phyloP scores from a whole-genome alignment of 2,888 invertebrate genomes.

The Labia minor region DNA sequence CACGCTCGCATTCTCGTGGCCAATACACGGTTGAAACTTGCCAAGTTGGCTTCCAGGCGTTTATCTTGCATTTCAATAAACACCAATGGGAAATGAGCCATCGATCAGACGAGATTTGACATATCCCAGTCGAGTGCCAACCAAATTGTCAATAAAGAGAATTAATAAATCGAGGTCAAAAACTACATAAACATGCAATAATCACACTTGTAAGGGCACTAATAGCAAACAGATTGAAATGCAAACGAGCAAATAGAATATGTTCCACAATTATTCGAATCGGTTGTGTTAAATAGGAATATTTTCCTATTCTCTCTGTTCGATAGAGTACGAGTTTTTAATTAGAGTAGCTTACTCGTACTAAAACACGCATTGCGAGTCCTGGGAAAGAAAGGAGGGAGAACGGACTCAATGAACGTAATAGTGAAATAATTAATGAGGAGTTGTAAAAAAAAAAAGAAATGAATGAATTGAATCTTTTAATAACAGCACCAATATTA shows the following conservation, averaged over 20 bases:
- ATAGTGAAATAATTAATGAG: constrained; percentile 4
- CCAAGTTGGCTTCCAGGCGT: neutral
- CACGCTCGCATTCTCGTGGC: neutral
- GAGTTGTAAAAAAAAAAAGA: neutral
- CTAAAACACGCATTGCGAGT: too few relatives aligned
- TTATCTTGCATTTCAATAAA: constrained; percentile 13
- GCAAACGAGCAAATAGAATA: neutral
- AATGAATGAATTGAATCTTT: neutral
- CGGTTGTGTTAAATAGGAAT: neutral
- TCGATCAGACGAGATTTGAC: neutral
- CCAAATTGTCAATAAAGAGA: constrained; percentile 4
- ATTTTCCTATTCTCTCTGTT: neutral
- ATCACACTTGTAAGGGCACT: neutral
- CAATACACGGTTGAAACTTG: neutral
- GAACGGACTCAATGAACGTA: neutral
- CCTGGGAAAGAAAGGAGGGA: too few relatives aligned
- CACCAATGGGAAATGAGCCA: neutral
- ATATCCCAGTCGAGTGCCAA: neutral
- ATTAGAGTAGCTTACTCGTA: too few relatives aligned
- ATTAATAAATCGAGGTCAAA: constrained; percentile 4
- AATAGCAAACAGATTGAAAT: neutral
- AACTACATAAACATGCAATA: constrained; percentile 6
- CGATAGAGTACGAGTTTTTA: neutral
- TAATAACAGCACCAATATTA: neutral
- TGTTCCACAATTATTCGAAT: neutral